Conservation (phyloP, 2,888 invertebrate genomes). For the Cyrtodaria siliqua region DNA sequence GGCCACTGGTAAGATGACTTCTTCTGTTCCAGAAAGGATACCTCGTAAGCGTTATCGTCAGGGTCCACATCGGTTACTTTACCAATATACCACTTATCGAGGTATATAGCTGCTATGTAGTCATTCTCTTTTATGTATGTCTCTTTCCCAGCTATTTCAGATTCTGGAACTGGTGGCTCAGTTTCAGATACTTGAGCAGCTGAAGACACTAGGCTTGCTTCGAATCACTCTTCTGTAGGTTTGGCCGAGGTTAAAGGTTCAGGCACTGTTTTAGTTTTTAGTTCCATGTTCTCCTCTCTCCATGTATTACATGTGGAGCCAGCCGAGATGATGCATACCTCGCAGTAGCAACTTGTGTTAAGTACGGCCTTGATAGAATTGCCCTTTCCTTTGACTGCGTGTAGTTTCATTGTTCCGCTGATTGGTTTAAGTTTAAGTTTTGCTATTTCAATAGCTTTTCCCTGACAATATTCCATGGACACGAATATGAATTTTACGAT, state of each 20-base stretch:
- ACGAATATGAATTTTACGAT: conserved; percentile 5
- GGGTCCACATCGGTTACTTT: not conserved
- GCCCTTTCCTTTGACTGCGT: not conserved
- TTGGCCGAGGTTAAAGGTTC: not conserved
- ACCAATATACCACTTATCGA: too few relatives aligned
- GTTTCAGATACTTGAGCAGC: too few relatives aligned
- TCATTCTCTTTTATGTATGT: too few relatives aligned
- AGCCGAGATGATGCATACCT: conserved; percentile 13
- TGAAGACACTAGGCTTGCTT: too few relatives aligned
- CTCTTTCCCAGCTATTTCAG: too few relatives aligned
- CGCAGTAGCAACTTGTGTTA: conserved; percentile 29
- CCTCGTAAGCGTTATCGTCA: not conserved
- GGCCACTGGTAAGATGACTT: too few relatives aligned
- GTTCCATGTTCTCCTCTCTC: not conserved
- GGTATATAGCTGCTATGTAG: not conserved
- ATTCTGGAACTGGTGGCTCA: too few relatives aligned
- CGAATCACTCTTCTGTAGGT: too few relatives aligned
- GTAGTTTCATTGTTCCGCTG: conserved; percentile 16
- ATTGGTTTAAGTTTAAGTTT: not conserved
- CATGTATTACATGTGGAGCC: conserved; percentile 15
- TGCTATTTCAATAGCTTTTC: not conserved
- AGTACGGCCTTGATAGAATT: not conserved
- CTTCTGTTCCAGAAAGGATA: too few relatives aligned
- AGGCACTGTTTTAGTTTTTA: not conserved
- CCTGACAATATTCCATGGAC: not conserved